These are phyloP conservation scores for Lota lota DNA, from an alignment of 2,113 vertebrate species.

Conservation along the genomic window DNA sequence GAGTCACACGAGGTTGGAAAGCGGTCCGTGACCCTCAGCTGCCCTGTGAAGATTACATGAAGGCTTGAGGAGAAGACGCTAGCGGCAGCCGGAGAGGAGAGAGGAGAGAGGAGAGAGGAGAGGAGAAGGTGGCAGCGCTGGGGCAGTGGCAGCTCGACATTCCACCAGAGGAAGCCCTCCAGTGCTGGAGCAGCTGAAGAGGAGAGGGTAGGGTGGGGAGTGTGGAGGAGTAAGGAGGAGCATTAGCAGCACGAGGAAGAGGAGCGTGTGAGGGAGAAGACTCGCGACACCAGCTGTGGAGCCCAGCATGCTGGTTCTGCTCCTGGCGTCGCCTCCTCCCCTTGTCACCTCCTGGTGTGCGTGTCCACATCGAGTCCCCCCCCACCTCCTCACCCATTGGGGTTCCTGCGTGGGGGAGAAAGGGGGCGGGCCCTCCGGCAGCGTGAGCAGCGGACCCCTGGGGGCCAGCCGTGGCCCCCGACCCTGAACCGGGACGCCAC, in stretches of 20 bases:
- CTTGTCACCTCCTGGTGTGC: no score
- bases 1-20: constrained; percentile 42
- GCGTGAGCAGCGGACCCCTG: constrained; percentile 7
- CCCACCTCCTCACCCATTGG: no score
- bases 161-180: neutral
- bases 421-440: no score
- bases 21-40: constrained; percentile 12
- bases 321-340: neutral
- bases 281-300: neutral
- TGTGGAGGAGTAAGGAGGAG: neutral
- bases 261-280: neutral
- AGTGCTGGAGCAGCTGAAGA: neutral
- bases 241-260: no score
- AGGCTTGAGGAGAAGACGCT: no score
- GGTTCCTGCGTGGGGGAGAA: no score
- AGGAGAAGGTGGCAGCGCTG: neutral
- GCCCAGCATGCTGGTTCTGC: neutral
- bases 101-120: constrained; percentile 7
- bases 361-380: no score
- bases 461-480: constrained; percentile 13
- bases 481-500: constrained; percentile 28
- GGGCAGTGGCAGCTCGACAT: no score
- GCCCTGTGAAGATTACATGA: neutral
- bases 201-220: neutral
- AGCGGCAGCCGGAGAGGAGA: neutral